Percentiles rank a stretch among this genome's conserved stretches.
phyloP scores from a whole-genome alignment of 2,888 invertebrate genomes.

The Megastigmus dorsalis region DNA sequence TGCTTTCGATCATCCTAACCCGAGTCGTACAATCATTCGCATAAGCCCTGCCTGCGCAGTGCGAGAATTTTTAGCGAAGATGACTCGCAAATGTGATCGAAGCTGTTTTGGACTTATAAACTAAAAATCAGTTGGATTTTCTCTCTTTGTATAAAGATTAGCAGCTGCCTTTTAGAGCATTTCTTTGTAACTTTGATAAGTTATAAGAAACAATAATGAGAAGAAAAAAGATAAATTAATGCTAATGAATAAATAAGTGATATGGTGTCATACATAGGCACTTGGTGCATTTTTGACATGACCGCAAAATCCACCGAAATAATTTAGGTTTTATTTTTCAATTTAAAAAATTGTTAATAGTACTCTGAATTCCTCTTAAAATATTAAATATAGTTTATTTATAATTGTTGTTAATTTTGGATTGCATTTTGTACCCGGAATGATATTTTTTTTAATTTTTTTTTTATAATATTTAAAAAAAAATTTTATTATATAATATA shows the following conservation, averaged over 20 bases:
- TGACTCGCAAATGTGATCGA: neutral
- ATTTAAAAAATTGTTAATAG: neutral
- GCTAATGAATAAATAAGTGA: neutral
- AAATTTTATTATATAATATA: neutral
- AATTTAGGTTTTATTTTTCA: neutral
- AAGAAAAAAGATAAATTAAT: neutral
- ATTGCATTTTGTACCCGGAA: neutral
- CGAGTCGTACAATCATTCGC: neutral
- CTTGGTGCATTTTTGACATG: slow-evolving; percentile 49
- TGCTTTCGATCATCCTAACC: neutral
- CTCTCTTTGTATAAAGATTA: slow-evolving; percentile 43
- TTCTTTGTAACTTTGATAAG: slow-evolving; percentile 28
- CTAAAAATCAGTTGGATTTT: slow-evolving; percentile 48
- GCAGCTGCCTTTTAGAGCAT: slow-evolving; percentile 59
- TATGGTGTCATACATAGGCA: slow-evolving; percentile 39
- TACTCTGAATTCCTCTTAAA: too few relatives aligned
- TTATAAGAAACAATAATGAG: neutral
- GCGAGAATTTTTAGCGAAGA: slow-evolving; percentile 1
- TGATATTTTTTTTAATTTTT: neutral
- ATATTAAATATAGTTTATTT: neutral
- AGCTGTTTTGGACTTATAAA: slow-evolving; percentile 23
- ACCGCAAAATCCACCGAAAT: slow-evolving; percentile 42
- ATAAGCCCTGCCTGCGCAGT: neutral
- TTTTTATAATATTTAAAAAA: neutral
- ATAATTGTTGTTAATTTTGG: neutral